Evolutionary conservation across 1,140 invertebrate genomes (phyloP).

Genomic region (Drosophila obscura): DNA sequence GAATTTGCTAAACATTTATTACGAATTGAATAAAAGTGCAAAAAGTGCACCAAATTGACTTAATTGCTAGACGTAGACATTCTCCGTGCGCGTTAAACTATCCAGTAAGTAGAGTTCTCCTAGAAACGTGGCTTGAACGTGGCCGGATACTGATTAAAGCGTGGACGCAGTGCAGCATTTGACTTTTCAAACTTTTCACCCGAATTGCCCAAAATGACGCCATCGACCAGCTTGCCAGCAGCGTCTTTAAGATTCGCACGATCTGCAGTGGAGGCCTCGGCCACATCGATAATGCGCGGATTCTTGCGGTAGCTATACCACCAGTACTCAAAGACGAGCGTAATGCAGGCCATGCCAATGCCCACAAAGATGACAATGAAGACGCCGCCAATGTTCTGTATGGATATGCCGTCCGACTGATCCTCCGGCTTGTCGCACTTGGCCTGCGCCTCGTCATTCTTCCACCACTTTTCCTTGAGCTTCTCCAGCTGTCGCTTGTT

Average conservation of each 20-base stretch:
- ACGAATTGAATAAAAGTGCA: conserved; percentile 53
- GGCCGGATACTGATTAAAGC: conserved; percentile 80
- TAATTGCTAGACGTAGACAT: conserved; percentile 63
- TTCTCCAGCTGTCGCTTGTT: conserved; percentile 96
- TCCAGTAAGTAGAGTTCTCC: conserved; percentile 5
- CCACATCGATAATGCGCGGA: conserved; percentile 85
- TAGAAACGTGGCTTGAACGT: conserved; percentile 82
- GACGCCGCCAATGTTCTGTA: conserved; percentile 98
- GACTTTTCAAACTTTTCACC: conserved; percentile 79
- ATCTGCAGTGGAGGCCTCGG: conserved; percentile 50
- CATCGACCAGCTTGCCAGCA: conserved; percentile 61
- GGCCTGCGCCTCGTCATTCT: conserved; percentile 90
- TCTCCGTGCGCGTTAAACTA: conserved; percentile 27
- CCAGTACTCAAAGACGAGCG: conserved; percentile 97
- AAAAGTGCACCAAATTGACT: conserved; percentile 35
- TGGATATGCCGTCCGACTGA: conserved; percentile 97
- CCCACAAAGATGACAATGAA: conserved; percentile 98
- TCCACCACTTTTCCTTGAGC: conserved; percentile 98
- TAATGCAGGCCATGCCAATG: conserved; percentile 95
- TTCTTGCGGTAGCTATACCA: conserved; percentile 92
- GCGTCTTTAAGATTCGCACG: conserved; percentile 43
- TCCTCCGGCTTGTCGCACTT: conserved; percentile 95
- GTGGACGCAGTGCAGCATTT: conserved; percentile 73
- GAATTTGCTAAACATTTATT: conserved; percentile 45
- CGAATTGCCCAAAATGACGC: conserved; percentile 74